Evolutionary conservation across 1,140 invertebrate species (phyloP).

Genomic region (Scaptomyza pallida): DNA sequence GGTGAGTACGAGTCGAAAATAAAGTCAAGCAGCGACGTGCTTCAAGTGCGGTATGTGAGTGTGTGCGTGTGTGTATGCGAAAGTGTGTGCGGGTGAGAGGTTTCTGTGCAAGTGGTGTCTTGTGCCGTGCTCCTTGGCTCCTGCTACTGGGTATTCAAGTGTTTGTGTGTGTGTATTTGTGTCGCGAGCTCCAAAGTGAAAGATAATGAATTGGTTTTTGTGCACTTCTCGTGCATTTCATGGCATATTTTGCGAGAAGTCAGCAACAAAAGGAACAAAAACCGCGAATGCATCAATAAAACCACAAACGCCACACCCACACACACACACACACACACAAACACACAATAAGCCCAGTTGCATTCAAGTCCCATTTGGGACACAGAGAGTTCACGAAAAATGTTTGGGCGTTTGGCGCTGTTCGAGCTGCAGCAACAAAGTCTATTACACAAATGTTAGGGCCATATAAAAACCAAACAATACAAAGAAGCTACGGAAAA

Average conservation of each 20-base stretch:
- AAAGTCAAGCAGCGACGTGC: conserved; percentile 79
- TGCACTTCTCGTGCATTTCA: conserved; percentile 29
- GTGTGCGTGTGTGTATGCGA: conserved; percentile 28
- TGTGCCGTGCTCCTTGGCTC: conserved; percentile 52
- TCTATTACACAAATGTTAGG: conserved; percentile 56
- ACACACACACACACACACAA: not conserved
- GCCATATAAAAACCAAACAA: conserved; percentile 44
- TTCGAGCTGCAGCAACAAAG: conserved; percentile 45
- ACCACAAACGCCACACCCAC: conserved; percentile 19
- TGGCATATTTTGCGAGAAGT: conserved; percentile 48
- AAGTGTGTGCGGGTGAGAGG: conserved; percentile 19
- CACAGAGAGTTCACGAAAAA: conserved; percentile 48
- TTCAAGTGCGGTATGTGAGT: conserved; percentile 61
- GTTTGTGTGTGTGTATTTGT: conserved; percentile 24
- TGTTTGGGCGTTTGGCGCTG: conserved; percentile 5
- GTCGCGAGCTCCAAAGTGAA: conserved; percentile 58
- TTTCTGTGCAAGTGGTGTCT: conserved; percentile 14
- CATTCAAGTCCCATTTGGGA: conserved; percentile 21
- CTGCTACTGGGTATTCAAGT: conserved; percentile 22
- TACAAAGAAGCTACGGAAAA: conserved; percentile 28
- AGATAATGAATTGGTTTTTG: conserved; percentile 79
- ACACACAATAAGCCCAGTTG: not conserved
- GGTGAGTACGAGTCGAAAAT: conserved; percentile 67
- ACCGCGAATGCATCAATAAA: conserved; percentile 38
- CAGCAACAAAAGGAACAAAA: conserved; percentile 31